These are phyloP conservation scores for Bos javanicus DNA, from an alignment of 2,113 vertebrate species.

Conservation along the genomic window DNA sequence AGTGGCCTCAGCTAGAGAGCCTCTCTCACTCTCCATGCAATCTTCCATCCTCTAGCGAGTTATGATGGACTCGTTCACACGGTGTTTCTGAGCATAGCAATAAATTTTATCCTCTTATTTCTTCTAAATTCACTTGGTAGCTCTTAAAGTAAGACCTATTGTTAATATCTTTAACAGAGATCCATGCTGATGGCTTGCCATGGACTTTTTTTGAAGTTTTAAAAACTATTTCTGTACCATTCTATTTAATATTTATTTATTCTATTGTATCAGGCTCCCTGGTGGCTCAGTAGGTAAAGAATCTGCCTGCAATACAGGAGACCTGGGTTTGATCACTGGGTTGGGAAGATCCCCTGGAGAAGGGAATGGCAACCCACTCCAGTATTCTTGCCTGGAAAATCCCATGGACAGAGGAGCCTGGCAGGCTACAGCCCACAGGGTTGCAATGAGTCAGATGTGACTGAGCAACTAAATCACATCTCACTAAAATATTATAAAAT, in stretches of 20 bases:
- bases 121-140: not conserved
- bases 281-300: not conserved
- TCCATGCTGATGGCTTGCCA: not conserved
- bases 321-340: not conserved
- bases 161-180: not conserved
- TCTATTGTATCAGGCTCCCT: not conserved
- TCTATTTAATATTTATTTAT: not conserved
- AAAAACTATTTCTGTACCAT: not conserved
- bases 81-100: not conserved
- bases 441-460: not conserved
- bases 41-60: not conserved
- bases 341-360: not conserved
- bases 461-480: not conserved
- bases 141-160: not conserved
- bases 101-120: not conserved
- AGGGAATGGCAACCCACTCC: not conserved
- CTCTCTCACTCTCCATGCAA: fast-evolving
- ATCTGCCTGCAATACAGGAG: not conserved
- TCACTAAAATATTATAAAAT: not conserved
- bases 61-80: not conserved
- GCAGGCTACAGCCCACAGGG: not conserved
- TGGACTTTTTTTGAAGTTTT: not conserved
- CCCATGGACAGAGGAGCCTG: not conserved
- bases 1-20: not conserved
- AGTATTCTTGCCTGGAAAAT: not conserved